Conservation (phyloP, 35 echinoderm and acorn worm genomes). For the Lytechinus variegatus region DNA sequence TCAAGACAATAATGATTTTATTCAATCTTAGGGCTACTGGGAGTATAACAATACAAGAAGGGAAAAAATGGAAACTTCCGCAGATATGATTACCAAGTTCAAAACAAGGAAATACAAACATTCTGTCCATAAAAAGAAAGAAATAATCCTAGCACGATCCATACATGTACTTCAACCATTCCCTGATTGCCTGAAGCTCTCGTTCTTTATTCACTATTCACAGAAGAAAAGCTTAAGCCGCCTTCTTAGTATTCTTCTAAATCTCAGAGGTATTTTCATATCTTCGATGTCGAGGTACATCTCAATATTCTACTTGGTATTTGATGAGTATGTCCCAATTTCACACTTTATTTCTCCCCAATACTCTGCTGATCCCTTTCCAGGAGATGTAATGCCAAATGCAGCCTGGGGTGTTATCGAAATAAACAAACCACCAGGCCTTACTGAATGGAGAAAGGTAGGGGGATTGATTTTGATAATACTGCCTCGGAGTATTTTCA, state of each 20-base stretch:
- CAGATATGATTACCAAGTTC: background rate
- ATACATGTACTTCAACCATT: background rate
- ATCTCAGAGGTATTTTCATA: background rate
- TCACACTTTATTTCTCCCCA: slow-evolving; percentile 9
- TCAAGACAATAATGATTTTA: no score
- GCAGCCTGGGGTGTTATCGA: background rate
- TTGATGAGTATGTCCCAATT: background rate
- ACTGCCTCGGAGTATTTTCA: background rate
- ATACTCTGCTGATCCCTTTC: background rate
- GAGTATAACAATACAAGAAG: background rate
- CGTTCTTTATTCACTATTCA: no score
- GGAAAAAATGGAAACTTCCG: background rate
- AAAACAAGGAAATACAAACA: background rate
- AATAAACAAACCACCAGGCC: background rate
- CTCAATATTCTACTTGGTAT: background rate
- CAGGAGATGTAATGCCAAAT: background rate
- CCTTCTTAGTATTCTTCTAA: background rate
- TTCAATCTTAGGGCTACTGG: no score
- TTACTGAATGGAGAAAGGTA: background rate
- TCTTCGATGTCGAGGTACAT: background rate
- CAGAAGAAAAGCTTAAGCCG: no score
- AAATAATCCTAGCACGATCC: background rate
- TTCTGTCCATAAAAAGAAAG: background rate
- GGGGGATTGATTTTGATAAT: background rate
- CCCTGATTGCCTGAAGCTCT: background rate